Base-by-base conservation (phyloP, 2,113 vertebrate genomes). In the Nerophis ophidion region DNA sequence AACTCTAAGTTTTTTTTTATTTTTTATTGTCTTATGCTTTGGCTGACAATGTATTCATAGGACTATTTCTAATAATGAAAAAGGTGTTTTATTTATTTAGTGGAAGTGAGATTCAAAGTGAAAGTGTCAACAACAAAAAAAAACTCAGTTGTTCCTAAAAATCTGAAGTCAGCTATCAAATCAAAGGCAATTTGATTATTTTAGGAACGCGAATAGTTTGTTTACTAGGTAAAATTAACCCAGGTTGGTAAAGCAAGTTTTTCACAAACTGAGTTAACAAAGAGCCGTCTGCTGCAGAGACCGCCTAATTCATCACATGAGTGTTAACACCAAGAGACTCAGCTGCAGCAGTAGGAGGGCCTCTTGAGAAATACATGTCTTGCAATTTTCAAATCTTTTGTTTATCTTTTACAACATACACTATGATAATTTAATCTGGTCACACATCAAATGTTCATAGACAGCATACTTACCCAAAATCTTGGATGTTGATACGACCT, bases 11-110 rank as follows among this genome's bases (percentile, higher is more conserved):
- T 40, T 40, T 40, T 2, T 40, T 8, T 9, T 40, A 10, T 40
- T 40, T 40, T 40, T 40, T 2, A 40, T 10, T 40, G 10, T 40
- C 38, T 40, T 9, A 1, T 40, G 38, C 8, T 2, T 10, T 10
- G 38, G 38, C 38, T 40, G 38, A 40, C 50, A 52, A 52, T 12
- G 13, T 33, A 51, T 51, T 52, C 33, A 52, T 58, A 67, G 72
- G 75, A 38, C 69, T 60, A 72, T 70, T 77, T 75, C 62, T 53
- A 66, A 74, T 36, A 17, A 61, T 50, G 33, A 16, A 70, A 26
- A 65, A 54, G 56, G 45, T 57, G 6, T n/a, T 7, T 48, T 61
- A 63, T 60, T 56, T 48, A 33, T 36, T 72, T 63, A 50, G 52
- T 13, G 11, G 15, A 36, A 66, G 48, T 45, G 50, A 68, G 48